Percentiles rank a stretch among this genome's conserved stretches.
Conservation (phyloP, 2,113 vertebrate species). For the Ochotona curzoniae region DNA sequence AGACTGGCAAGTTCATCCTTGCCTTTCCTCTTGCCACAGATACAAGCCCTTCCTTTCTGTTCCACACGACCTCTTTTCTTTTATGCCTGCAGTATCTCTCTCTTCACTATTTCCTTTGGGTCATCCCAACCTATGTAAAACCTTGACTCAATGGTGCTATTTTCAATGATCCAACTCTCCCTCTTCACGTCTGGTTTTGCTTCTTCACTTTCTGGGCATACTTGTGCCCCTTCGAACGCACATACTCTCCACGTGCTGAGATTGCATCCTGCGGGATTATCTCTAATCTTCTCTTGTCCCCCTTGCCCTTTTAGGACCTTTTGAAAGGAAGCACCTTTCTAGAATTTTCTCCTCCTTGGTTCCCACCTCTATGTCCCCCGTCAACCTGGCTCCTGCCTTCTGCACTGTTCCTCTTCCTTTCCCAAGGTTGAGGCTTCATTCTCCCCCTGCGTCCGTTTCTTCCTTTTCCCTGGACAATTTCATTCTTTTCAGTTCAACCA, state of each 20-base stretch:
- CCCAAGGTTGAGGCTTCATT: neutral
- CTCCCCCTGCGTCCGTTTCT: neutral
- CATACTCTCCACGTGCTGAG: neutral
- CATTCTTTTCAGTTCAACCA: neutral
- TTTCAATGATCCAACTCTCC: rapidly evolving
- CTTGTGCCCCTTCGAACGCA: neutral
- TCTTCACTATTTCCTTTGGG: neutral
- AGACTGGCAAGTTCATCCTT: neutral
- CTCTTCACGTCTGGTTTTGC: neutral
- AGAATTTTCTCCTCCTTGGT: neutral
- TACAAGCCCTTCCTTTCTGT: neutral
- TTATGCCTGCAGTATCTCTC: neutral
- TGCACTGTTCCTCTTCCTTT: neutral
- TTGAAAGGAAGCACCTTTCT: neutral
- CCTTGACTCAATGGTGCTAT: neutral
- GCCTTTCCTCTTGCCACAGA: neutral
- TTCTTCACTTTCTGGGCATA: neutral
- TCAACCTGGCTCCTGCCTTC: neutral
- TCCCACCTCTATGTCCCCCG: neutral
- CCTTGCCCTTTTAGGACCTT: neutral
- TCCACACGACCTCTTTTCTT: neutral
- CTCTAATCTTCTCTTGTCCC: neutral
- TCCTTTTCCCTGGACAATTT: neutral
- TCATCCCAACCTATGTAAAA: neutral
- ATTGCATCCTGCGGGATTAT: neutral